Percentiles rank a stretch among this genome's conserved stretches.
phyloP scores from a whole-genome alignment of 2,797 vertebrate species.

The Sebastes matsubarae region DNA sequence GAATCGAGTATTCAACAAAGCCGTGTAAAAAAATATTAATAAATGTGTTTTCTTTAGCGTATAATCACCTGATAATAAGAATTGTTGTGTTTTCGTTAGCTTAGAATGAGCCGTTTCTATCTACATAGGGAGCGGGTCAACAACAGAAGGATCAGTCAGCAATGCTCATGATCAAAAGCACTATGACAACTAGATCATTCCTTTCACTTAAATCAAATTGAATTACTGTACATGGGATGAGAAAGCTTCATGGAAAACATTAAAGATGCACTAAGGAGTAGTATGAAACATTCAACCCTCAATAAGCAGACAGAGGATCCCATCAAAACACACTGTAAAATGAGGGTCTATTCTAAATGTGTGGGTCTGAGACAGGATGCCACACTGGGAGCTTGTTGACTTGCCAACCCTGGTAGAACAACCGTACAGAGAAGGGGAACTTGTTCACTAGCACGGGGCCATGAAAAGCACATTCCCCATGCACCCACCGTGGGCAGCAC shows the following conservation, averaged over 20 bases:
- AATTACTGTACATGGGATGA: not conserved
- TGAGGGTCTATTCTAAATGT: conserved; percentile 1
- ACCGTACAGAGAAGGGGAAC: conserved; percentile 5
- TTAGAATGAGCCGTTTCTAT: too few species aligned
- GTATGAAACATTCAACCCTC: not conserved
- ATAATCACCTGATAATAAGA: too few species aligned
- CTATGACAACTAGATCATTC: not conserved
- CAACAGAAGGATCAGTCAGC: not conserved
- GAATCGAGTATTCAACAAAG: too few species aligned
- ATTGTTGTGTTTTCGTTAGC: too few species aligned
- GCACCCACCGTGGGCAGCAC: conserved; percentile 23
- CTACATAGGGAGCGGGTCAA: too few species aligned
- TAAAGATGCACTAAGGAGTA: not conserved
- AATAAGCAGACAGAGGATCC: not conserved
- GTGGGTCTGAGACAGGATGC: conserved; percentile 19
- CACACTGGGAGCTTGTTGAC: conserved; percentile 14
- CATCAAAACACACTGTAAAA: not conserved
- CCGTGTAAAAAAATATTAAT: too few species aligned
- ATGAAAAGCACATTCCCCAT: conserved; percentile 51
- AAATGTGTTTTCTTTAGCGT: too few species aligned
- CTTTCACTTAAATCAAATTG: not conserved
- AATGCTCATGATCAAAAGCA: not conserved
- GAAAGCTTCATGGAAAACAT: not conserved
- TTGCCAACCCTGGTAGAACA: conserved; percentile 21
- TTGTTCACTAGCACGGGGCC: conserved; percentile 31